Evolutionary conservation across 2,888 invertebrate species (phyloP), one percentile per base, ranked within the genome.

Genomic region (Athalia circularis): DNA sequence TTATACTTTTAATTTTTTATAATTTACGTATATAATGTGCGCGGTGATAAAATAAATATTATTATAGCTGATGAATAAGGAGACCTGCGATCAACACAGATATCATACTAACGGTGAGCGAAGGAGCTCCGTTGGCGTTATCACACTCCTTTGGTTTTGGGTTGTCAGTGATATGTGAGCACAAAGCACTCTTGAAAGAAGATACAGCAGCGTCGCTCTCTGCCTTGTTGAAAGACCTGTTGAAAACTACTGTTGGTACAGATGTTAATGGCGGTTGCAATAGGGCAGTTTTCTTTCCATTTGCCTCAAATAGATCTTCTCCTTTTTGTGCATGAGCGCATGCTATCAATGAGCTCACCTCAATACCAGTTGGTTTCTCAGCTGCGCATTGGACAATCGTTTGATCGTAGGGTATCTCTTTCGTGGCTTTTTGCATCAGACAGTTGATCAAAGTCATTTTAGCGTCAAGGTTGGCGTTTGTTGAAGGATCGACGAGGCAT

Each of bases 161-260:
- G 68, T 91, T 91, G 83, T 81, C 88, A 7, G 83, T 77, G 0
- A 91, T 89, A 7, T 84, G 84, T 80, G 91, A 90, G 88, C 95
- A 95, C 3, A 94, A 88, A 0, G 93, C 93, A 0, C 90, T 88
- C 68, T 92, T 92, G 79, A 95, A 92, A 85, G 94, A 91, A 3
- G 87, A 88, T 84, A 93, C 89, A 0, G 94, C 93, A 57, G 92
- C 90, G 0, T 92, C 91, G 79, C 92, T 94, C 3, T 91, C 88
- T 0, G 91, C 91, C 82, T 91, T 90, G 83, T 94, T 92, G 90
- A 91, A 93, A 90, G 92, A 92, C 92, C 93, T 92, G 82, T 94
- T 93, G 84, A 95, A 93, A 9, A 94, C 92, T 13, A 95, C 89
- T 5, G 94, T 94, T 7, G 95, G 95, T 29, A 95, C 95, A 80